These are phyloP conservation scores for Irena cyanogastra DNA, from an alignment of 2,113 vertebrate genomes.

Conservation along the genomic window DNA sequence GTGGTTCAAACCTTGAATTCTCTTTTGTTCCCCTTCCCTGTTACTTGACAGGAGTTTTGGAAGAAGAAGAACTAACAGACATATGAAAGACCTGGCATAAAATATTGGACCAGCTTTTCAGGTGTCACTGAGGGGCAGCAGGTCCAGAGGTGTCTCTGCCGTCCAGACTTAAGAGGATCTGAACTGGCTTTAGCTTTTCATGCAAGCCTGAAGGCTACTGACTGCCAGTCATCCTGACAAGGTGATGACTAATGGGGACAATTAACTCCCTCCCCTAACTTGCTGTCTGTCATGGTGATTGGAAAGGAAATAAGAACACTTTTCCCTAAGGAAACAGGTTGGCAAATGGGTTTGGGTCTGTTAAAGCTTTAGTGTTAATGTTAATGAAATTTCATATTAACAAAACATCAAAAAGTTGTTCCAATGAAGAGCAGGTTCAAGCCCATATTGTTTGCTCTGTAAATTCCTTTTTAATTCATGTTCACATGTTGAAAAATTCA, in stretches of 20 bases:
- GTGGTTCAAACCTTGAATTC: background rate
- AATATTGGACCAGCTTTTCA: slow-evolving; percentile 39
- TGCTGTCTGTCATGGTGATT: slow-evolving; percentile 33
- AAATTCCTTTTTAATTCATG: background rate
- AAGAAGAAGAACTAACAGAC: background rate
- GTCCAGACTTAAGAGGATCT: slow-evolving; percentile 14
- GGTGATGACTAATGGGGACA: slow-evolving; percentile 54
- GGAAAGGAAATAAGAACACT: slow-evolving; percentile 18
- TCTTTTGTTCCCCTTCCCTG: background rate
- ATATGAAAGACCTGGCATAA: slow-evolving; percentile 35
- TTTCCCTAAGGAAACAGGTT: slow-evolving; percentile 38
- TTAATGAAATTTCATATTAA: background rate
- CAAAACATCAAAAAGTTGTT: background rate
- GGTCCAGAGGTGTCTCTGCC: slow-evolving; percentile 6
- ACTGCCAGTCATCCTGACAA: slow-evolving; percentile 62
- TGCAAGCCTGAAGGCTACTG: background rate
- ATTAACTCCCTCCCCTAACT: slow-evolving; percentile 24
- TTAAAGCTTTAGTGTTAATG: background rate
- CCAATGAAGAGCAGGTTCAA: background rate
- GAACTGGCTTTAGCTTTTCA: background rate
- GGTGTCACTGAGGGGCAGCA: background rate
- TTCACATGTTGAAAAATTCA: background rate
- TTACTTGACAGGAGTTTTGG: background rate
- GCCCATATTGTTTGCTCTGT: background rate
- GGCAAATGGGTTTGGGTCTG: slow-evolving; percentile 35